These are phyloP conservation scores for Scomber japonicus DNA, from an alignment of 2,113 vertebrate species.

Conservation along the genomic window DNA sequence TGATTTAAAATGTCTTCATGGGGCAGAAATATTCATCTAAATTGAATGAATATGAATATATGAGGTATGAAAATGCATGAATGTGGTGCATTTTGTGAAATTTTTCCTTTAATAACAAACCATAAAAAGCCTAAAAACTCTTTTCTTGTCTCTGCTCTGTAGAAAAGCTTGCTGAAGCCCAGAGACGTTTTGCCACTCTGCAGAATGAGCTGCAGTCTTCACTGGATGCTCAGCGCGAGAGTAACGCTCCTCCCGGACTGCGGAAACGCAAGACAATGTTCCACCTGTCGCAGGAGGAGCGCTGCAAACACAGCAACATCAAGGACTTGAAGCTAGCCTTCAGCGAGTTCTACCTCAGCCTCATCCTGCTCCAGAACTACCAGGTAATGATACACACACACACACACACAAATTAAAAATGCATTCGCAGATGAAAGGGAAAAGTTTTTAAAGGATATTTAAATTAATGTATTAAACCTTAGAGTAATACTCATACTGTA, in stretches of 20 bases:
- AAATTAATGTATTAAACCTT: neutral
- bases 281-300: conserved; percentile 95
- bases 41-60: neutral
- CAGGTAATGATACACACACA: conserved; percentile 86
- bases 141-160: neutral
- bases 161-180: conserved; percentile 98
- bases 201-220: conserved; percentile 97
- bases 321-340: conserved; percentile 98
- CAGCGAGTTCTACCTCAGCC: conserved; percentile 99
- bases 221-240: conserved; percentile 94
- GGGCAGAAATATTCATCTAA: too few species aligned
- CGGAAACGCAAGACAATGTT: conserved; percentile 93
- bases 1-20: neutral
- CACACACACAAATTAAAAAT: neutral
- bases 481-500: too few species aligned
- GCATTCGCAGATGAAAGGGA: too few species aligned
- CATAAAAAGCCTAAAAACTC: neutral
- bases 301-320: conserved; percentile 97
- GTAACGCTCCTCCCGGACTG: conserved; percentile 85
- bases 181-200: conserved; percentile 93
- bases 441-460: too few species aligned
- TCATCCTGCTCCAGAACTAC: conserved; percentile 99
- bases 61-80: neutral
- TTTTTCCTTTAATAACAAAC: neutral
- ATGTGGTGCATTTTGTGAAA: neutral